A percentile compares a stretch with the other conserved stretches of the same genome.
phyloP scores from a whole-genome alignment of 2,888 invertebrate genomes.

The Abscondita cerata region DNA sequence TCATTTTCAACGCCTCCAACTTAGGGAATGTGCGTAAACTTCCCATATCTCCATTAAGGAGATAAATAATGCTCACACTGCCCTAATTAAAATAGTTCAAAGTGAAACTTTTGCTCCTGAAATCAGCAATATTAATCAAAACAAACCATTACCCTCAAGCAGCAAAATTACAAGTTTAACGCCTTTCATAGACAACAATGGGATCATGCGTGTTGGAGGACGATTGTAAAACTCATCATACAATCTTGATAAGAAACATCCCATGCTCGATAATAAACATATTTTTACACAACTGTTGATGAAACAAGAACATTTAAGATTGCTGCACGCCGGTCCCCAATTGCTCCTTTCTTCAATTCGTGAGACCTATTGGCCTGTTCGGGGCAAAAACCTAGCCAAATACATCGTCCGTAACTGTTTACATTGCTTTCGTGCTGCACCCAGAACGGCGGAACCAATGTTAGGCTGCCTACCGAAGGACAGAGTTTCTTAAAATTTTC shows the following conservation, averaged over 20 bases:
- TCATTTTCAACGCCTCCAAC: neutral
- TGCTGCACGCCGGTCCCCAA: slow-evolving; percentile 36
- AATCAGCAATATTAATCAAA: neutral
- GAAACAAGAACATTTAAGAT: slow-evolving; percentile 26
- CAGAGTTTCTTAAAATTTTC: slow-evolving; percentile 34
- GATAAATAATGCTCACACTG: neutral
- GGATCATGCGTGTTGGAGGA: neutral
- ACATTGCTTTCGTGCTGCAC: slow-evolving; percentile 37
- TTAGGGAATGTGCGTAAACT: neutral
- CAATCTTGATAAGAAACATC: slow-evolving; percentile 26
- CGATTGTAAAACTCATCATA: neutral
- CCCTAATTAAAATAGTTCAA: neutral
- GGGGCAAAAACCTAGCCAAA: slow-evolving; percentile 35
- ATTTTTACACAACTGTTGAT: slow-evolving; percentile 32
- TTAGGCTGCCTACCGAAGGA: slow-evolving; percentile 43
- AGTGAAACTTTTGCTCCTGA: neutral
- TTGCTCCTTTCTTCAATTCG: slow-evolving; percentile 16
- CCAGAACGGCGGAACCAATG: slow-evolving; percentile 26
- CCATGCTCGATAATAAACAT: slow-evolving; percentile 33
- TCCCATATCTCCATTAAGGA: too few species aligned
- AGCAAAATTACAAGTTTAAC: neutral
- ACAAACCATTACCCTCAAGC: neutral
- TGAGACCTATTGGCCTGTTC: slow-evolving; percentile 40
- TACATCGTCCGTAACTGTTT: slow-evolving; percentile 37
- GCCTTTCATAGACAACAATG: neutral